Percentiles rank a stretch among this genome's conserved stretches.
Conservation (phyloP, 2,797 vertebrate species). For the Martes flavigula region DNA sequence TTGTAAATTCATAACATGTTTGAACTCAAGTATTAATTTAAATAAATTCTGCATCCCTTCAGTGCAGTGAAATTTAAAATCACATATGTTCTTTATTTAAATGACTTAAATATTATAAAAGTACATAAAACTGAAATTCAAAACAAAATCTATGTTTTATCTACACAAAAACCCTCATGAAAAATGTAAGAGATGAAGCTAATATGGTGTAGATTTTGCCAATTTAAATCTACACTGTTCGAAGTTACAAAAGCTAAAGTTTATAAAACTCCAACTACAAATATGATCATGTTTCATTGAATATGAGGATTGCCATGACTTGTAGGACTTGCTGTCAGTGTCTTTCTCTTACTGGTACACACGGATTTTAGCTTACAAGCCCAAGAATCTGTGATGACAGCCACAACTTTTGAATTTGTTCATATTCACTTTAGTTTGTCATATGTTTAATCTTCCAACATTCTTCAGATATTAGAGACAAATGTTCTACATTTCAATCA, state of each 20-base stretch:
- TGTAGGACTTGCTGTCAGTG: conserved; percentile 21
- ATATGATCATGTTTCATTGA: conserved; percentile 43
- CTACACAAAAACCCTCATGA: conserved; percentile 64
- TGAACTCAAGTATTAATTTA: conserved; percentile 75
- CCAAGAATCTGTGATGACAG: background rate
- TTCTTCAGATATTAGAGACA: background rate
- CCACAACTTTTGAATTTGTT: conserved; percentile 24
- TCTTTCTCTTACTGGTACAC: conserved; percentile 50
- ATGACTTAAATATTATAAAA: conserved; percentile 64
- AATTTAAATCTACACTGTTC: conserved; percentile 37
- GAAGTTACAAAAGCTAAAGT: conserved; percentile 66
- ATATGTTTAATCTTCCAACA: background rate
- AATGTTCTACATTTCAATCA: background rate
- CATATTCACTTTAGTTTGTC: background rate
- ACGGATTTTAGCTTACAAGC: background rate
- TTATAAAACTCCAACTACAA: conserved; percentile 60
- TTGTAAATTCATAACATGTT: conserved; percentile 72
- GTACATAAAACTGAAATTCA: conserved; percentile 62
- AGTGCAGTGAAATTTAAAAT: conserved; percentile 58
- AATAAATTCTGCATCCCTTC: conserved; percentile 51
- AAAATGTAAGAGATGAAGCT: conserved; percentile 71
- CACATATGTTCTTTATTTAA: conserved; percentile 65
- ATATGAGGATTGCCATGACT: background rate
- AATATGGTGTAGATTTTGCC: conserved; percentile 46
- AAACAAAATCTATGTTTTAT: conserved; percentile 71